These are phyloP conservation scores for Podilymbus podiceps DNA, from an alignment of 2,113 vertebrate species.

Conservation along the genomic window DNA sequence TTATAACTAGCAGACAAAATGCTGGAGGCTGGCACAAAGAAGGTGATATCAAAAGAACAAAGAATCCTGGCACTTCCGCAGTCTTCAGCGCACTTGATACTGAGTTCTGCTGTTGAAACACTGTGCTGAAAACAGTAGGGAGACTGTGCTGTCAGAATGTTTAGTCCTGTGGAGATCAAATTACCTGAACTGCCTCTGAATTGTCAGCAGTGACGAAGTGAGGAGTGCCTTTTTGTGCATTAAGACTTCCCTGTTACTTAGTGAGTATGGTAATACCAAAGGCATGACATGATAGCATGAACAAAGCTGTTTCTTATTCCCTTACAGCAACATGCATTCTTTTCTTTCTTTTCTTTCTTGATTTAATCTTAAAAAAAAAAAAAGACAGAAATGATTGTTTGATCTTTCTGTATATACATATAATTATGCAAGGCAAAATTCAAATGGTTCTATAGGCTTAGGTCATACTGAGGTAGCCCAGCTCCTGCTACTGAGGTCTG, in stretches of 20 bases:
- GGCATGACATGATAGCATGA: neutral
- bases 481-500: neutral
- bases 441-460: neutral
- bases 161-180: neutral
- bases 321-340: neutral
- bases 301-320: neutral
- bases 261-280: neutral
- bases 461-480: neutral
- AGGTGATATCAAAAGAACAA: neutral
- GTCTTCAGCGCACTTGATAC: neutral
- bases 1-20: neutral
- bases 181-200: neutral
- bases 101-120: neutral
- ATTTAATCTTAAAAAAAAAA: neutral
- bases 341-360: neutral
- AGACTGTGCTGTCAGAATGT: neutral
- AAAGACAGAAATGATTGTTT: neutral
- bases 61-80: neutral
- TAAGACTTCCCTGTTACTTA: neutral
- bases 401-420: neutral
- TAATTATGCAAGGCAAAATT: neutral
- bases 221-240: neutral
- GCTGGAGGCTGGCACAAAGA: neutral
- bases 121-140: neutral
- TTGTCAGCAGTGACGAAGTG: neutral